These are phyloP conservation scores for Lepidochrysops patricia DNA, from an alignment of 2,888 invertebrate species.

Conservation along the genomic window DNA sequence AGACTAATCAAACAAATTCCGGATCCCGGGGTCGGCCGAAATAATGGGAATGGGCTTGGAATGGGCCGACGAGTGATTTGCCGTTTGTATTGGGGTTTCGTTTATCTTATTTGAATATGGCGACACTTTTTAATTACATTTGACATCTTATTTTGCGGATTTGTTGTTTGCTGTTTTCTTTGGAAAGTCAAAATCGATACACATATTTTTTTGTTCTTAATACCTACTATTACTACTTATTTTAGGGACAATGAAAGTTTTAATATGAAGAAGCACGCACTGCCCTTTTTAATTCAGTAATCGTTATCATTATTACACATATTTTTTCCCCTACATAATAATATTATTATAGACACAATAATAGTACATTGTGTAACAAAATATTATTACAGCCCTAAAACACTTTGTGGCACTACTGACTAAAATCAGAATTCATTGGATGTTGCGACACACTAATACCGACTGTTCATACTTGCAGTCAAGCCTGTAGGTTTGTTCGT, in stretches of 20 bases:
- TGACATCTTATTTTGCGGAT: neutral
- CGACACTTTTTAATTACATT: neutral
- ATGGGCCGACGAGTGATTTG: neutral
- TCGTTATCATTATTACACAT: neutral
- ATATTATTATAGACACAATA: too few species aligned
- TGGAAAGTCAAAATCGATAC: neutral
- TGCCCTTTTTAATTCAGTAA: neutral
- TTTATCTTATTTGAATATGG: neutral
- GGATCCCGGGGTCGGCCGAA: neutral
- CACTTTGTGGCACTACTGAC: too few species aligned
- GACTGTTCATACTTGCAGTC: too few species aligned
- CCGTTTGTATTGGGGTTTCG: neutral
- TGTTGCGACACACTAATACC: too few species aligned
- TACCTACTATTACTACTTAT: neutral
- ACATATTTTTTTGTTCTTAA: neutral
- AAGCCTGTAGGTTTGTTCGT: too few species aligned
- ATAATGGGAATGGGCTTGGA: constrained; percentile 1
- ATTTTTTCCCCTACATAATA: too few species aligned
- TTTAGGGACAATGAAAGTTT: neutral
- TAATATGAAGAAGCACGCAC: neutral
- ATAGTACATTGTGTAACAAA: too few species aligned
- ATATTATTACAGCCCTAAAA: too few species aligned
- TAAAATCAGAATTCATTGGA: too few species aligned
- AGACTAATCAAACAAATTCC: constrained; percentile 9
- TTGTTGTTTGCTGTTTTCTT: too few species aligned